Base-by-base conservation (phyloP, 1,140 invertebrate genomes). In the Diuraphis noxia region DNA sequence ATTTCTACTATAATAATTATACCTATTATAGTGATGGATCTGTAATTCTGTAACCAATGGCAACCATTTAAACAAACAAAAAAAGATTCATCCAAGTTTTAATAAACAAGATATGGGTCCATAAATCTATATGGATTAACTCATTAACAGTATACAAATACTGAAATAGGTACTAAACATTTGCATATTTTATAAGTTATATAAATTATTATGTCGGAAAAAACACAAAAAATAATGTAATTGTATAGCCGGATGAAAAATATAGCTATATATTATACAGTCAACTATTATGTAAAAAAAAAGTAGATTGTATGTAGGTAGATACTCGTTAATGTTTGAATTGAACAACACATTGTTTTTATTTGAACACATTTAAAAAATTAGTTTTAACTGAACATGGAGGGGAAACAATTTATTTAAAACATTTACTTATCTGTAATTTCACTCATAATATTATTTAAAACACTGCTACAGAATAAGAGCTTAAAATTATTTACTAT, bases 331-430 rank as follows among this genome's bases (percentile, higher is more conserved):
- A 72, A 17, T 72, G 56, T 72, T 72, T 72, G 17, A n/a, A 17
- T 72, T 72, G n/a, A 72, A 72, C 56, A 72, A n/a, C n/a, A n/a
- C 56, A n/a, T 72, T 72, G n/a, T 63, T 72, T 52, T 52, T 52
- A 30, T 63, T 63, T 63, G 9, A 63, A 63, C 56, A 63, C n/a
- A 63, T 63, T 63, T 63, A 17, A n/a, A 63, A 17, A 63, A 63
- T 17, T 63, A n/a, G 30, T 63, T 63, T n/a, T 72, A 72, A n/a
- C 30, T 17, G 5, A 72, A 72, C 56, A n/a, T n/a, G 5, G 17
- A 72, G 30, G 30, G 17, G 30, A 63, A 72, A 72, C 56, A 6
- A 72, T 72, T 72, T 17, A 72, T 19, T n/a, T 72, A 30, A 13
- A 72, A n/a, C 30, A n/a, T 72, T 72, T 8, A 63, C n/a, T 72